Evolutionary conservation across 1,140 invertebrate species (phyloP), one percentile per base, ranked within the genome.

Genomic region (Trichogramma pretiosum): DNA sequence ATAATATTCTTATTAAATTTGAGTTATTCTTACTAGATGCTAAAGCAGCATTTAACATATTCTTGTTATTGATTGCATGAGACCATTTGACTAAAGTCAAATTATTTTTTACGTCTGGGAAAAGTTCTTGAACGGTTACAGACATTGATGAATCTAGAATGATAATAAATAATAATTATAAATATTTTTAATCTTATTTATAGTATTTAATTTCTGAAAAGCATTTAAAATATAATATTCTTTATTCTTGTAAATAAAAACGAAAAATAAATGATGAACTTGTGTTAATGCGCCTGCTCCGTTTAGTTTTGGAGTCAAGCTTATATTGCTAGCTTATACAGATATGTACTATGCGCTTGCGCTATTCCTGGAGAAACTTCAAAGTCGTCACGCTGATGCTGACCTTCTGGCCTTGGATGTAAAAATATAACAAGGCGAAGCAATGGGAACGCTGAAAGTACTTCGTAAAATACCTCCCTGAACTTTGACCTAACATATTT

Each of bases 1-100:
- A n/a, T n/a, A n/a, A n/a, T n/a, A n/a, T 28, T 28, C 24, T 28
- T 28, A 7, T 28, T 11, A 41, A 26, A 38, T 38, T 35, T 17
- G 42, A 4, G 2, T 44, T n/a, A 55, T 51, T 56, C 58, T 58
- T 66, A 80, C 78, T 50, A 37, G 54, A 46, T 67, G 35, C 64
- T 55, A 93, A 63, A 41, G 81, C 79, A 8, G 74, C 63, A 3
- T 77, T 60, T 13, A 93, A 67, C 34, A 77, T 65, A 0, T 63
- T 62, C 55, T 77, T 70, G 56, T 74, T 83, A 63, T 93, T 93
- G 3, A 87, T 84, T 2, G 82, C 86, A 67, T 91, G 87, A 5
- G 81, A 82, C 90, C 89, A 94, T 17, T 75, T 83, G 3, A 93
- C 74, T 49, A 77, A 77, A 2, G 84, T 85, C 34, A 87, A 64